These are phyloP conservation scores for Tachyglossus aculeatus DNA, from an alignment of 2,797 vertebrate genomes.

Conservation along the genomic window DNA sequence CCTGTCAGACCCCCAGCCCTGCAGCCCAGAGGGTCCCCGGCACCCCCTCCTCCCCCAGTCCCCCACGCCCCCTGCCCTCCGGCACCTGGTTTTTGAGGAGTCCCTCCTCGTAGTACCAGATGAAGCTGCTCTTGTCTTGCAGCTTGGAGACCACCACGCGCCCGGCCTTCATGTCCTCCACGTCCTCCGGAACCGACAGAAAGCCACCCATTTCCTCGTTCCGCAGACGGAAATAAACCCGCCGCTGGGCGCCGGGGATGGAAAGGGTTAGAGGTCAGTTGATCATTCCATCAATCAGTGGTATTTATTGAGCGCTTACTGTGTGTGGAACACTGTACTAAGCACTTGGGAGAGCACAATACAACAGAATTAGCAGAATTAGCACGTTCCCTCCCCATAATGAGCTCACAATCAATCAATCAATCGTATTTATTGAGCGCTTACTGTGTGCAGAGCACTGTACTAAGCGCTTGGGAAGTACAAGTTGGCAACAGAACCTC, in stretches of 20 bases:
- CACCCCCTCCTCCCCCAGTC: neutral
- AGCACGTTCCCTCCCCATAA: too few relatives aligned
- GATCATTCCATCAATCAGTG: too few relatives aligned
- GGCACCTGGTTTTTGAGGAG: slow-evolving; percentile 91
- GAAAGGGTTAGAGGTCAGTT: too few relatives aligned
- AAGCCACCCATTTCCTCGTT: slow-evolving; percentile 79
- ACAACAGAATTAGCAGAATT: too few relatives aligned
- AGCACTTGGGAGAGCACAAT: too few relatives aligned
- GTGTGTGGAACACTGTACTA: too few relatives aligned
- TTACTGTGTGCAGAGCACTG: too few relatives aligned
- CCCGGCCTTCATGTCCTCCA: slow-evolving; percentile 89
- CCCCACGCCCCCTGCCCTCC: neutral
- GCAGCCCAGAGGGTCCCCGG: neutral
- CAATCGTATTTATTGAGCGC: too few relatives aligned
- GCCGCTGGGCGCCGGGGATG: slow-evolving; percentile 76
- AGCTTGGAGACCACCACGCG: slow-evolving; percentile 83
- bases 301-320: too few relatives aligned
- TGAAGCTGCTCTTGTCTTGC: slow-evolving; percentile 78
- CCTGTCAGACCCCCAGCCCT: neutral
- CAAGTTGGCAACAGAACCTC: too few relatives aligned
- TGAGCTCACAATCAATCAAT: too few relatives aligned
- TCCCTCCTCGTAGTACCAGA: slow-evolving; percentile 93
- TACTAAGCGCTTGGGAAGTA: too few relatives aligned
- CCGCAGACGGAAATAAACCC: slow-evolving; percentile 84
- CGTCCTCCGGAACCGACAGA: slow-evolving; percentile 82